These are phyloP conservation scores for Eubucco bourcierii DNA, from an alignment of 2,113 vertebrate genomes.

Conservation along the genomic window DNA sequence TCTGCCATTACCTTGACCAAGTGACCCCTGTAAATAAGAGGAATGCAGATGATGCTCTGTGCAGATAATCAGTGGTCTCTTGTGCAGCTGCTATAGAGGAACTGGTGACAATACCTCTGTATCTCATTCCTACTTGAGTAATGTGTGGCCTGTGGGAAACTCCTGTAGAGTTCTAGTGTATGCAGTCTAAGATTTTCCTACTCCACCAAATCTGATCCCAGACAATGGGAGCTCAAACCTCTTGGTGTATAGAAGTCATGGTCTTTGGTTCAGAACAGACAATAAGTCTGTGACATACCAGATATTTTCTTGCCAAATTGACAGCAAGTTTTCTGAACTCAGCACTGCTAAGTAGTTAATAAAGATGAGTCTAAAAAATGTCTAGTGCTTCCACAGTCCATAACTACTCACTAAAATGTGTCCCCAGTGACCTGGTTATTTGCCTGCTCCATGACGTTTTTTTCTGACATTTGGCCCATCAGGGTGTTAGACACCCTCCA, in stretches of 20 bases:
- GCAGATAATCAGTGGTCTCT: not conserved
- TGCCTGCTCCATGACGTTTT: not conserved
- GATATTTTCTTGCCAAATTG: not conserved
- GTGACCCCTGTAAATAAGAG: not conserved
- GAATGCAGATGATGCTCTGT: not conserved
- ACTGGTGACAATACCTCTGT: not conserved
- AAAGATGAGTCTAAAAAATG: not conserved
- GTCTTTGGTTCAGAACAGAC: not conserved
- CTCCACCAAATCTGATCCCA: not conserved
- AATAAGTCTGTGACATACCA: not conserved
- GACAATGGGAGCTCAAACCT: not conserved
- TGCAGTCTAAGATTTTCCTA: not conserved
- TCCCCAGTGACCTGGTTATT: constrained; percentile 27
- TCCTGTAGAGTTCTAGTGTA: not conserved
- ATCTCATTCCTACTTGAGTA: not conserved
- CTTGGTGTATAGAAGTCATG: not conserved
- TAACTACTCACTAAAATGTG: not conserved
- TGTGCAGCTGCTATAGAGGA: not conserved
- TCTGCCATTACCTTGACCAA: not conserved
- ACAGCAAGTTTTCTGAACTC: not conserved
- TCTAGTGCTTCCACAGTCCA: not conserved
- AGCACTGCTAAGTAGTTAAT: constrained; percentile 30
- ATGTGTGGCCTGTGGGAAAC: not conserved
- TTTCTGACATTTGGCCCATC: not conserved
- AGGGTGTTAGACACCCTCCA: not conserved